Percentiles rank a stretch among this genome's conserved stretches.
These are phyloP conservation scores for Siniperca chuatsi DNA, from an alignment of 2,113 vertebrate species.

Conservation along the genomic window DNA sequence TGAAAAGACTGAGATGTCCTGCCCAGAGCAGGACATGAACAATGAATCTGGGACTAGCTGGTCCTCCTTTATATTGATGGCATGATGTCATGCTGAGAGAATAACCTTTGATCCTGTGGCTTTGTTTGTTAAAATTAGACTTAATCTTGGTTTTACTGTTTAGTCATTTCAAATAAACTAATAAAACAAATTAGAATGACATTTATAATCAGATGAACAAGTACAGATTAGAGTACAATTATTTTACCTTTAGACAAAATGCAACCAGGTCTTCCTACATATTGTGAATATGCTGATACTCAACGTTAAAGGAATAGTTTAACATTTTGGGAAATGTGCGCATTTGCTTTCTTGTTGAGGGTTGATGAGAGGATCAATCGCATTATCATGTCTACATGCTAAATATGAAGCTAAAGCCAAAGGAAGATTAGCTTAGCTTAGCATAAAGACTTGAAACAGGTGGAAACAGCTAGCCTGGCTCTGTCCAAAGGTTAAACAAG, in stretches of 20 bases:
- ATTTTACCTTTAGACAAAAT: not conserved
- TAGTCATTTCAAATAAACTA: not conserved
- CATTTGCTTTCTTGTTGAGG: not conserved
- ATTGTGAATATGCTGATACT: not conserved
- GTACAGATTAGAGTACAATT: not conserved
- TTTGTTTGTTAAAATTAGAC: not conserved
- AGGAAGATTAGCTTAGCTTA: not conserved
- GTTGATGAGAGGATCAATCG: not conserved
- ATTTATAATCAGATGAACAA: not conserved
- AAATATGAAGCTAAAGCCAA: not conserved
- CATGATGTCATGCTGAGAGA: constrained; percentile 10
- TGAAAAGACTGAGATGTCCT: constrained; percentile 41
- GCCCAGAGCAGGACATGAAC: constrained; percentile 38
- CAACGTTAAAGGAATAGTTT: not conserved
- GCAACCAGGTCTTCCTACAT: not conserved
- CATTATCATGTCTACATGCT: not conserved
- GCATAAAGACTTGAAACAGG: not conserved
- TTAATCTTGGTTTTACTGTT: not conserved
- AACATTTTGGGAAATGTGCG: not conserved
- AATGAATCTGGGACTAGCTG: constrained; percentile 9
- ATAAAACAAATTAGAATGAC: not conserved
- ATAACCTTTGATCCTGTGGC: constrained; percentile 21
- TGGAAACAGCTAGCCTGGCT: not conserved
- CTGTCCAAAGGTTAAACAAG: not conserved
- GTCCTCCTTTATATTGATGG: constrained; percentile 13